Evolutionary conservation across 2,797 vertebrate genomes (phyloP), one percentile per base, ranked within the genome.

Genomic region (Bovichtus diacanthus): DNA sequence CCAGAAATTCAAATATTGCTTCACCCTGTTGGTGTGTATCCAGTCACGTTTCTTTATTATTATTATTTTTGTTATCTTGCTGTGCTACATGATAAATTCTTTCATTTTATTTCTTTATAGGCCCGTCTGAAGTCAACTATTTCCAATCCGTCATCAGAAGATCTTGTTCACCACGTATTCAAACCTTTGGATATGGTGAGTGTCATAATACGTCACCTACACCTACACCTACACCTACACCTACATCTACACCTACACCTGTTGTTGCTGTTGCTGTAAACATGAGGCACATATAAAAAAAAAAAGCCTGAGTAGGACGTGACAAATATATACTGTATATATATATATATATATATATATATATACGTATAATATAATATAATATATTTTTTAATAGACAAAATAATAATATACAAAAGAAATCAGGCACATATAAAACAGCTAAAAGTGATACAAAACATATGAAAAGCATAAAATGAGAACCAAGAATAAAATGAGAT

Each of bases 1-100:
- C 77, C 95, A 96, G 92, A 98, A 98, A 85, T 96, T 97, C 74
- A 98, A 97, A 84, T 98, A 98, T 41, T 94, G 95, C 94, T 96
- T 98, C 92, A 94, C 95, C 74, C 90, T 98, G 21, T 83, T 98
- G 96, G 97, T 98, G 90, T 90, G 96, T 90, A 70, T 61, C 54
- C 49, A 31, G 7, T 76, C 23, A 50, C 10, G 9, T 70, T 43
- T 49, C 0, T 19, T 5, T 0, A 5, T 21, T 19, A n/a, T n/a
- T n/a, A n/a, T n/a, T n/a, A n/a, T 25, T 12, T 2, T 18, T 0
- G 2, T 10, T 9, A 38, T 9, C 11, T 27, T 1, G 2, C 39
- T 25, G 4, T 21, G 13, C 12, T n/a, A 1, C 6, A 18, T 62
- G 43, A 12, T 68, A 1, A 81, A 36, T 19, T 0, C 0, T 8